phyloP scores from a whole-genome alignment of 2,113 vertebrate genomes.

The Ophthalmolycus amberensis region DNA sequence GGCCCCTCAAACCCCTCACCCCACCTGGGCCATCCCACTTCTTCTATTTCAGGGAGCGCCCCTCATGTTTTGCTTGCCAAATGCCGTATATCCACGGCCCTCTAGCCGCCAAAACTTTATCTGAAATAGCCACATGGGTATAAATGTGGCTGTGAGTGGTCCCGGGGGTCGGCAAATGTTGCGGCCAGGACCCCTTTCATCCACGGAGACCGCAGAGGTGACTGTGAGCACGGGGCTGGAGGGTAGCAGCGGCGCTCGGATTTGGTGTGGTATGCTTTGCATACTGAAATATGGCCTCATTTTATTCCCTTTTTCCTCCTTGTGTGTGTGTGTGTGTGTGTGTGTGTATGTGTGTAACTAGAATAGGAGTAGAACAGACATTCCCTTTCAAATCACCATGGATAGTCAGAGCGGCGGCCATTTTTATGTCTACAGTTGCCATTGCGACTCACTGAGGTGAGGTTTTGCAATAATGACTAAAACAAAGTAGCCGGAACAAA shows the following conservation, averaged over 20 bases:
- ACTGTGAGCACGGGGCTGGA: constrained; percentile 19
- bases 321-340: neutral
- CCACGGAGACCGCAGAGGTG: constrained; percentile 28
- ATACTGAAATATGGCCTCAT: constrained; percentile 15
- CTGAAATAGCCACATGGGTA: constrained; percentile 40
- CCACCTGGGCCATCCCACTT: neutral
- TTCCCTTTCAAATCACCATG: too few relatives aligned
- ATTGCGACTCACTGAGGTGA: too few relatives aligned
- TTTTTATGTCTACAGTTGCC: too few relatives aligned
- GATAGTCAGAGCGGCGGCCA: too few relatives aligned
- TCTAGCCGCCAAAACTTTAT: constrained; percentile 21
- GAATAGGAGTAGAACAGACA: neutral
- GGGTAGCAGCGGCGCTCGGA: neutral
- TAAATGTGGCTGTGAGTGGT: constrained; percentile 40
- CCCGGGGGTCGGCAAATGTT: constrained; percentile 10
- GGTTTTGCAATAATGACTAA: too few relatives aligned
- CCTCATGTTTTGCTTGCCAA: constrained; percentile 42
- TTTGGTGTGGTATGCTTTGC: neutral
- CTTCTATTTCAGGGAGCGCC: neutral
- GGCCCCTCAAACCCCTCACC: neutral
- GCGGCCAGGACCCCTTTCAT: neutral
- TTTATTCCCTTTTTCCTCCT: neutral
- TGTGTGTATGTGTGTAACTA: neutral
- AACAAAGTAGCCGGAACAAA: too few relatives aligned
- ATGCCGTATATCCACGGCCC: constrained; percentile 23